phyloP scores from a whole-genome alignment of 2,113 vertebrate genomes.

The Nesogale talazaci region DNA sequence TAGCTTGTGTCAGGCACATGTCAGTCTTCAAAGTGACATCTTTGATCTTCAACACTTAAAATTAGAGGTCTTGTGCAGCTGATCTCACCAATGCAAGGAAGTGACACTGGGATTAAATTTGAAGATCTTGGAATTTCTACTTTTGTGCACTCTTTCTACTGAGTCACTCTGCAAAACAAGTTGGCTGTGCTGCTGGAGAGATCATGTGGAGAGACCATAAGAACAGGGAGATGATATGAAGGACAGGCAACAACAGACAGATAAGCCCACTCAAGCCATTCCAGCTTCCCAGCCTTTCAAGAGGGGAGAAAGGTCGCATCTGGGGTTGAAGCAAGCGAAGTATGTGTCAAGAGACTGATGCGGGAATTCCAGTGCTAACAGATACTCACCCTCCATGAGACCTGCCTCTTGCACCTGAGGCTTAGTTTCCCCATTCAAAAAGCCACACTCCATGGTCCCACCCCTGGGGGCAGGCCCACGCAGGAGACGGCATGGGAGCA shows the following conservation, averaged over 20 bases:
- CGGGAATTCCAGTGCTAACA: background rate
- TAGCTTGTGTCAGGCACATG: too few relatives aligned
- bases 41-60: too few relatives aligned
- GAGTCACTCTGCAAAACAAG: background rate
- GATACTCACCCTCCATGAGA: background rate
- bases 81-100: background rate
- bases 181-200: background rate
- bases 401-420: background rate
- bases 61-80: too few relatives aligned
- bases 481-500: background rate
- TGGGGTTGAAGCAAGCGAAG: background rate
- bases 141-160: background rate
- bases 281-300: background rate
- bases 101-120: background rate
- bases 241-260: background rate
- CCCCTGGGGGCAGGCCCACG: background rate
- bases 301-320: background rate
- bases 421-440: constrained; percentile 16
- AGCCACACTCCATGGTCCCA: background rate
- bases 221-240: background rate
- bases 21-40: too few relatives aligned
- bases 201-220: background rate
- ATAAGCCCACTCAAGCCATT: background rate
- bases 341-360: background rate
- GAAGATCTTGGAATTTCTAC: constrained; percentile 21